Conservation (phyloP, 2,113 vertebrate genomes). For the Aptenodytes patagonicus region DNA sequence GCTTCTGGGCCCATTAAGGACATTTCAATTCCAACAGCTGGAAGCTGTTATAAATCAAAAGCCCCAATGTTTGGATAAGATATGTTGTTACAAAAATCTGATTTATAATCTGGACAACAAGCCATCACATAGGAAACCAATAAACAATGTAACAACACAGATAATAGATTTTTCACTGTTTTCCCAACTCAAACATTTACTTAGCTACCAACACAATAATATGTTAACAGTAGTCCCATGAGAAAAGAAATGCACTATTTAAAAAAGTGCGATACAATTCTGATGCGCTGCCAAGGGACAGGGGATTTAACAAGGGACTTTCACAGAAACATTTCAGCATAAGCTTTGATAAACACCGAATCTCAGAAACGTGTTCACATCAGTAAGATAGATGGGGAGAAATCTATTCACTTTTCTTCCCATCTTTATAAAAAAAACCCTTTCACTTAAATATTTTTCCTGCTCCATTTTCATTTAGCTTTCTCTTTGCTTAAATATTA, state of each 20-base stretch:
- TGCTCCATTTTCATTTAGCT: neutral
- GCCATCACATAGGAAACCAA: conserved; percentile 18
- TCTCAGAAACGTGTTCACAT: neutral
- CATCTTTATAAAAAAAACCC: neutral
- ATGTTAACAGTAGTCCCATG: neutral
- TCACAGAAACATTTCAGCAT: neutral
- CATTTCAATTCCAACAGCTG: conserved; percentile 5
- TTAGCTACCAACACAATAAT: neutral
- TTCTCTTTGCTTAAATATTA: neutral
- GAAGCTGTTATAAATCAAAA: neutral
- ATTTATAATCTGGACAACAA: neutral
- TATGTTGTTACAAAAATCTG: neutral
- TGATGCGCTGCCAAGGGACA: neutral
- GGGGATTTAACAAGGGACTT: neutral
- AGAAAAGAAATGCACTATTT: neutral
- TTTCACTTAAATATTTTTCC: neutral
- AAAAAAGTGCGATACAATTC: neutral
- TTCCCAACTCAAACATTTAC: neutral
- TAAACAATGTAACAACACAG: conserved; percentile 8
- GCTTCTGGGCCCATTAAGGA: neutral
- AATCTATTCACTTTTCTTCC: neutral
- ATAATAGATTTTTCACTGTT: neutral
- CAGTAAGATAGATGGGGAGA: neutral
- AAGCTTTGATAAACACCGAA: neutral
- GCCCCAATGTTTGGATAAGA: neutral